Conservation (phyloP, 2,113 vertebrate genomes). For the Opisthocomus hoazin region DNA sequence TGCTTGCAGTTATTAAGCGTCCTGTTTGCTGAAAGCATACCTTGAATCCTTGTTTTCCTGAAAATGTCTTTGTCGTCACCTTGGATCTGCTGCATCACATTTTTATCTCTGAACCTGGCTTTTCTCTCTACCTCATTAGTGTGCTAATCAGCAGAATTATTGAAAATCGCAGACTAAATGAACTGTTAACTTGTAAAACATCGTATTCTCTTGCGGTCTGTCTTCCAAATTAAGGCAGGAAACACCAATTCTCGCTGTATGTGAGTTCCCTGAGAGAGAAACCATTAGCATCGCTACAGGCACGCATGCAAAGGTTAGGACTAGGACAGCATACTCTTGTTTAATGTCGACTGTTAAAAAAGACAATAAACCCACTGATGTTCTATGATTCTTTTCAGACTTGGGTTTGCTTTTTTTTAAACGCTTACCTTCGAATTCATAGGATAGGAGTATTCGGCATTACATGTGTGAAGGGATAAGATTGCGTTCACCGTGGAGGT, state of each 20-base stretch:
- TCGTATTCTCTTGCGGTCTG: not conserved
- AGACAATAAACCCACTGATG: not conserved
- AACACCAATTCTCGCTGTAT: not conserved
- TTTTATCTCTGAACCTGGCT: not conserved
- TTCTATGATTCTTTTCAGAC: not conserved
- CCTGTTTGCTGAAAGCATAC: not conserved
- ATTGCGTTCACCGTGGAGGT: not conserved
- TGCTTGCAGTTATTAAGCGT: not conserved
- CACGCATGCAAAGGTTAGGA: not conserved
- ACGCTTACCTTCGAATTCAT: not conserved
- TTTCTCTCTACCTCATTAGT: not conserved
- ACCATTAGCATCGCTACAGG: not conserved
- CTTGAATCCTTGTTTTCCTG: not conserved
- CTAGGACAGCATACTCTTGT: not conserved
- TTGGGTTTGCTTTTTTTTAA: not conserved
- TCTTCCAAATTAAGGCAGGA: not conserved
- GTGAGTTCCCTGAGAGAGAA: constrained; percentile 10
- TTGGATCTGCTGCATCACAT: not conserved
- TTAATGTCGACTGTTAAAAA: not conserved
- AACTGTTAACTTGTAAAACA: constrained; percentile 36
- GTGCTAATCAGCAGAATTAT: constrained; percentile 4
- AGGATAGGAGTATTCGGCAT: not conserved
- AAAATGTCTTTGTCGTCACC: constrained; percentile 12
- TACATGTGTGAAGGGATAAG: not conserved
- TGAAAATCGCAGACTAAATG: constrained; percentile 44